Base-by-base conservation (phyloP, 2,888 invertebrate genomes). In the Pomacea canaliculata region DNA sequence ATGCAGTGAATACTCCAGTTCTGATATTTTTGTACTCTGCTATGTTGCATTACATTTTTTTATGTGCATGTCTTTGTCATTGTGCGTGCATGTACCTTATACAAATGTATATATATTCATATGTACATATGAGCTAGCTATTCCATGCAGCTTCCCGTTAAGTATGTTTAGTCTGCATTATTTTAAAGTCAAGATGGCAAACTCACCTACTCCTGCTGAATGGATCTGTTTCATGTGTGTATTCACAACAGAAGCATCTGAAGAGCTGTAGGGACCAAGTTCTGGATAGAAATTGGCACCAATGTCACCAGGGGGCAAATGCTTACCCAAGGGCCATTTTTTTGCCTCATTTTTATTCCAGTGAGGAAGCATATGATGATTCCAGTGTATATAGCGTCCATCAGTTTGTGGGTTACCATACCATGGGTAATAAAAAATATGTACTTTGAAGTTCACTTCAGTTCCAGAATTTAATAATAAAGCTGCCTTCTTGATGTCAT, bases 181-280 rank as follows among this genome's bases (percentile, higher is more conserved):
- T 56, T 56, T 56, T 16, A 56, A 56, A 7, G 12, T 56, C 12
- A 10, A 56, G 10, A 10, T 56, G 16, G 51, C 16, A 56, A 56
- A 51, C 49, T 12, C 86, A 91, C 90, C 92, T 79, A 93, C 92
- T 72, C 94, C 93, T 70, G 93, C 92, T 68, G 91, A 91, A 70
- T 91, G 91, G 19, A 94, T 92, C 88, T 93, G 93, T 81, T 92
- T 90, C 92, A 94, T 93, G 83, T 94, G 94, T 73, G 92, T 89
- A 48, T 92, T 90, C 60, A 94, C 90, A 60, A 93, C 90, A 73
- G 87, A 86, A 84, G 90, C 84, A 85, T 93, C 92, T 76, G 86
- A 85, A 4, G 92, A 93, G 84, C 93, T 93, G 87, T 93, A 93
- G 62, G 92, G 91, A 3, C 93, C 93, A 18, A 93, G 85, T 66